phyloP scores from a whole-genome alignment of 2,888 invertebrate genomes.

The Nasonia oneida region DNA sequence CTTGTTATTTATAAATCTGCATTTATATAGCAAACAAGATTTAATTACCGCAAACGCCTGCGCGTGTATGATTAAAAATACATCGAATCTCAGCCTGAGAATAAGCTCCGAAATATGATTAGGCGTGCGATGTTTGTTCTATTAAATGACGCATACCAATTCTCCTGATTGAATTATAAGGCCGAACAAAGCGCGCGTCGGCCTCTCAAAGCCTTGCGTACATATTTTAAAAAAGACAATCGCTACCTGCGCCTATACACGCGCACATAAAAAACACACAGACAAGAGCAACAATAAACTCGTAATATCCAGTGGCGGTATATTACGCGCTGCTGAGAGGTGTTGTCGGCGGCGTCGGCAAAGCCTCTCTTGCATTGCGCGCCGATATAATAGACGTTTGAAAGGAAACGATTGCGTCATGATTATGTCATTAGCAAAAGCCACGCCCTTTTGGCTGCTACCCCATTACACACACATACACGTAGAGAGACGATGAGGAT shows the following conservation, averaged over 20 bases:
- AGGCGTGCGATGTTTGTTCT: conserved; percentile 27
- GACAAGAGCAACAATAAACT: conserved; percentile 31
- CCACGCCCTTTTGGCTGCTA: conserved; percentile 71
- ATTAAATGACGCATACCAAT: conserved; percentile 42
- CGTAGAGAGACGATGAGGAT: conserved; percentile 71
- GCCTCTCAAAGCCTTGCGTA: neutral
- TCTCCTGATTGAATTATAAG: conserved; percentile 52
- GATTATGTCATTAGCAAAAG: conserved; percentile 76
- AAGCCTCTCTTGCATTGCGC: neutral
- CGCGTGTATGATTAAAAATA: no score
- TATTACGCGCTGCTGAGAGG: conserved; percentile 17
- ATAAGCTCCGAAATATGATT: neutral
- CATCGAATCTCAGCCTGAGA: neutral
- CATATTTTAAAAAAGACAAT: conserved; percentile 31
- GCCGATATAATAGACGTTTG: conserved; percentile 53
- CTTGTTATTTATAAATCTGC: no score
- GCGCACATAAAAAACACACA: neutral
- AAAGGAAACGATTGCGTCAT: conserved; percentile 77
- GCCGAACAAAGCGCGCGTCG: neutral
- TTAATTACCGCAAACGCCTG: no score
- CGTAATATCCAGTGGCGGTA: conserved; percentile 42
- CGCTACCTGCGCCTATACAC: neutral
- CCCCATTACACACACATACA: conserved; percentile 70
- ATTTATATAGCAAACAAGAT: no score
- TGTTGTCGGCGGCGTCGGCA: neutral